Evolutionary conservation across 92 coral and sea anemone species (phyloP).

Genomic region (Pocillopora meandrina): DNA sequence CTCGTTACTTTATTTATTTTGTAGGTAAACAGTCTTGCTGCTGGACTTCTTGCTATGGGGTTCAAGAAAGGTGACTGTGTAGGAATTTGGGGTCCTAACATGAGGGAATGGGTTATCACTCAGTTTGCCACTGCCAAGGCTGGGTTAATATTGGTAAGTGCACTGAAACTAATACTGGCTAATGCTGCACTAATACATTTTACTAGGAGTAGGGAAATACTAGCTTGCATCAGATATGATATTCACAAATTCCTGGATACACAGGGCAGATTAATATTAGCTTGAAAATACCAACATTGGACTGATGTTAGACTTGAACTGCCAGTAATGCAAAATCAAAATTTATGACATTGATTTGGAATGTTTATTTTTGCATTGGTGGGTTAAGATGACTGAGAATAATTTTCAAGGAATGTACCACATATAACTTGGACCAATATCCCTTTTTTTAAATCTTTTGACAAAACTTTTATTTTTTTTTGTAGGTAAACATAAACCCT

Average conservation of each 20-base stretch:
- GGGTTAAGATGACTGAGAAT: too few relatives aligned
- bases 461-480: neutral
- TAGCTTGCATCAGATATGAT: neutral
- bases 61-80: slow-evolving; percentile 92
- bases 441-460: neutral
- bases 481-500: slow-evolving; percentile 89
- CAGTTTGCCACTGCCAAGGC: slow-evolving; percentile 98
- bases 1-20: neutral
- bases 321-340: too few relatives aligned
- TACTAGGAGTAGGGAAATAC: neutral
- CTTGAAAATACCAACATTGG: too few relatives aligned
- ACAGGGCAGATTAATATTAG: too few relatives aligned
- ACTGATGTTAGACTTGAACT: too few relatives aligned
- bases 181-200: neutral
- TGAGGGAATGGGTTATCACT: slow-evolving; percentile 93
- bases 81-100: slow-evolving; percentile 98
- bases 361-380: too few relatives aligned
- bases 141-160: slow-evolving; percentile 83
- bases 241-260: too few relatives aligned
- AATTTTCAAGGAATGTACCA: too few relatives aligned
- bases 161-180: neutral
- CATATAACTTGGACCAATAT: too few relatives aligned
- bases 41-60: slow-evolving; percentile 90
- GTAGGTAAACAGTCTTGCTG: slow-evolving; percentile 88
- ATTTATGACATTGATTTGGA: too few relatives aligned